Base-by-base conservation (phyloP, 2,888 invertebrate genomes). In the Crepidodera aurea region DNA sequence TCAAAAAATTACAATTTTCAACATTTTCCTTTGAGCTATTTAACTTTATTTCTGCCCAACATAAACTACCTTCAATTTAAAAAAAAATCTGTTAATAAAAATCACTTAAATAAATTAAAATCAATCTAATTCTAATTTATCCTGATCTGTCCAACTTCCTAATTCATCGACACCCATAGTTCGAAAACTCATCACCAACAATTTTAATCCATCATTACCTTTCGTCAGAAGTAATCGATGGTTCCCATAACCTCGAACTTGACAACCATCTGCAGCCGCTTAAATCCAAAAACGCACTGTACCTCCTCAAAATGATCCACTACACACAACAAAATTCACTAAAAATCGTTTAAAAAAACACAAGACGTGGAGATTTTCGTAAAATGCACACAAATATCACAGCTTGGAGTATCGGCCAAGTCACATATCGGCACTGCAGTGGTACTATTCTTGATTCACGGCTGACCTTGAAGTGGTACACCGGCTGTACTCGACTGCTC, bases 391-490 rank as follows among this genome's bases (percentile, higher is more conserved):
- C 55, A 61, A 59, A 55, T 40, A 66, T 62, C 66, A 66, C 66
- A 66, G 62, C 56, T 46, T 37, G 13, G 22, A 63, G 16, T 40
- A 40, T 40, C 40, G 40, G 40, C 57, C 40, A 61, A 57, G 60
- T 66, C 63, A 58, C 50, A 50, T 56, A 42, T 63, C 63, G 61
- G 40, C 57, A 59, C 61, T 46, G 50, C 61, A 46, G 46, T 48
- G 62, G 62, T 64, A 60, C 56, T 64, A 53, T 59, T 62, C 64
- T 64, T 50, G 44, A 54, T 57, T 66, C 57, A 62, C 64, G 64
- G 56, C 48, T 66, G 66, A 64, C 66, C 66, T 66, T 66, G 66
- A 60, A 61, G 27, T 42, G 61, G 56, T 64, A 56, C 60, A 57
- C 53, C 60, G 55, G 62, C 51, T 40, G 48, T 53, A 53, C 58